A percentile compares a stretch with the other conserved stretches of the same genome.
These are phyloP conservation scores for Cheirogaleus medius DNA, from an alignment of 2,113 vertebrate species.

Conservation along the genomic window DNA sequence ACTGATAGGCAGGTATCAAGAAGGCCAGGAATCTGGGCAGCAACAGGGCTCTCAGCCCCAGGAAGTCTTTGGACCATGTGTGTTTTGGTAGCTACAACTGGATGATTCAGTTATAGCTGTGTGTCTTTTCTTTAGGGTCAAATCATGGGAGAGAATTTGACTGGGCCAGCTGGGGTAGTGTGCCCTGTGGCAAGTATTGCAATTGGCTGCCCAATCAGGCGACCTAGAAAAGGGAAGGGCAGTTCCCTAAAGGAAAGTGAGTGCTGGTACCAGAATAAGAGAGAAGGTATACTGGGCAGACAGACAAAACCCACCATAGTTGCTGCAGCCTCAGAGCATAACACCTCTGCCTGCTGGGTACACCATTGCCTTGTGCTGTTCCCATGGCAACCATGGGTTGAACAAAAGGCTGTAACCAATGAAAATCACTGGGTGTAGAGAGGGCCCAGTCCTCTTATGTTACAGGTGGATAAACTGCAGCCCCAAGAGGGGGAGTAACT, in stretches of 20 bases:
- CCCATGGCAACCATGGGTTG: not conserved
- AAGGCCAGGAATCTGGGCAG: conserved; percentile 2
- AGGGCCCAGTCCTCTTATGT: not conserved
- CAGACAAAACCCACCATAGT: not conserved
- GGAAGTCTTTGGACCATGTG: not conserved
- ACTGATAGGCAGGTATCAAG: not conserved
- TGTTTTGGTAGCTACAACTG: not conserved
- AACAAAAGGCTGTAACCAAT: not conserved
- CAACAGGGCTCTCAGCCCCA: not conserved
- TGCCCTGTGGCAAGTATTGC: not conserved
- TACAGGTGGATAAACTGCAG: not conserved
- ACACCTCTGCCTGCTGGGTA: not conserved
- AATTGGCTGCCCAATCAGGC: not conserved
- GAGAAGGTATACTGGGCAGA: not conserved
- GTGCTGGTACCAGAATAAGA: not conserved
- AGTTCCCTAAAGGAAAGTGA: not conserved
- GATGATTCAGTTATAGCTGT: not conserved
- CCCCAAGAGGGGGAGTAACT: not conserved
- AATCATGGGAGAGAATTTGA: not conserved
- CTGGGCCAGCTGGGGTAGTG: not conserved
- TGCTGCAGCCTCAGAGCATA: not conserved
- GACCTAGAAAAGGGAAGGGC: not conserved
- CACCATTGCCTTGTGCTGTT: not conserved
- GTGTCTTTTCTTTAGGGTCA: not conserved
- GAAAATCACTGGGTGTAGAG: not conserved